These are phyloP conservation scores for Chondrosia reniformis DNA, from an alignment of 37 sponge, comb jelly and placozoan genomes.

Conservation along the genomic window DNA sequence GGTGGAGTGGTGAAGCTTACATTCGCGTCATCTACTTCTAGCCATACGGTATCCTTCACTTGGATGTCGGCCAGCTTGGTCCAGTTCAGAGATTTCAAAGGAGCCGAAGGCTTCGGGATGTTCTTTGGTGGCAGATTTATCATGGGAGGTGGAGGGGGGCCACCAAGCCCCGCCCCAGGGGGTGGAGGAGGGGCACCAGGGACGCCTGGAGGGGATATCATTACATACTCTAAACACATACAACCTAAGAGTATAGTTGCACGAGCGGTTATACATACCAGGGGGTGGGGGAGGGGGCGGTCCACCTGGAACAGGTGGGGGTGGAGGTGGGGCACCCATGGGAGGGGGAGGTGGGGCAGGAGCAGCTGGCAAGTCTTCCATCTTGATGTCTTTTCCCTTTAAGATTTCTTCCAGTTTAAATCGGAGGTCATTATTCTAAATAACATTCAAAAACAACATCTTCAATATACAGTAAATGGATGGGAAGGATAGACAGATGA, in stretches of 20 bases:
- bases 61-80: conserved; percentile 41
- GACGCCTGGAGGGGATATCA: conserved; percentile 3
- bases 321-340: conserved; percentile 35
- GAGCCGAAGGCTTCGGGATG: conserved; percentile 61
- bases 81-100: conserved; percentile 86
- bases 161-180: conserved; percentile 11
- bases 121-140: conserved; percentile 16
- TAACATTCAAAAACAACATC: background rate
- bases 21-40: conserved; percentile 48
- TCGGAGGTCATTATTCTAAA: conserved; percentile 23
- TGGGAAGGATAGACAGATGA: background rate
- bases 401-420: conserved; percentile 33
- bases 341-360: conserved; percentile 36
- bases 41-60: conserved; percentile 60
- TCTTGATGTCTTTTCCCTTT: conserved; percentile 31
- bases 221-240: background rate
- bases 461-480: background rate
- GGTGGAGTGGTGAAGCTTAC: no score
- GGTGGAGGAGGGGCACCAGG: conserved; percentile 29
- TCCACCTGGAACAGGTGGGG: conserved; percentile 13
- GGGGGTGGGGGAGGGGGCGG: conserved; percentile 37
- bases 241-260: background rate
- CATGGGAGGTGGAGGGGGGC: background rate
- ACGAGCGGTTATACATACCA: background rate
- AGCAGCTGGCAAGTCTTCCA: conserved; percentile 33